Base-by-base conservation (phyloP, 2,797 vertebrate species). In the Aythya fuligula region DNA sequence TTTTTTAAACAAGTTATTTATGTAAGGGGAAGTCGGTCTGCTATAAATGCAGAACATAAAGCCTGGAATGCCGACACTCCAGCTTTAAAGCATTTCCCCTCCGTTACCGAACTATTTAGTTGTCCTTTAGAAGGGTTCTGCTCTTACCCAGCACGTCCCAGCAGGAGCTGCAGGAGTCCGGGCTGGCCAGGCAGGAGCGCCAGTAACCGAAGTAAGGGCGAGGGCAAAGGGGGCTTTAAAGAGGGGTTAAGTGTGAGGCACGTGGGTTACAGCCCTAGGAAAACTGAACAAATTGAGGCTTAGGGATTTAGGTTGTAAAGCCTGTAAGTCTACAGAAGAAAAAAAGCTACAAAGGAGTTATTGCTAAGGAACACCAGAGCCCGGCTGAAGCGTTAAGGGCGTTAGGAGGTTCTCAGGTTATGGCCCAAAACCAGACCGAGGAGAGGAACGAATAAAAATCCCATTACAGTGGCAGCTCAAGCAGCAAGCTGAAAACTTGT, bases 101-200 rank as follows among this genome's bases (percentile, higher is more conserved):
- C 36, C 2, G 0, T 78, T 51, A 78, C 81, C 6, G 36, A 2
- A 3, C 3, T 53, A 49, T 34, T 76, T 39, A 36, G 39, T 51
- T 79, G 74, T 86, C 54, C 89, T 94, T 91, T 41, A 30, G 36
- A 69, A 56, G 1, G 22, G 67, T 57, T 90, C 86, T 70, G 20
- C n/a, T 28, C n/a, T 65, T n/a, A 34, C 54, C 78, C 57, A 43
- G 21, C 43, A 28, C 34, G 24, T 13, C 75, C 67, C 82, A 49
- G 70, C 3, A 14, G 56, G 80, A 38, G 0, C 4, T 13, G 57
- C n/a, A 8, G 16, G 58, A 57, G 65, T 12, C 13, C 0, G 0
- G 51, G 8, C 28, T 5, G 67, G 76, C 69, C 64, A 32, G 79
- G 47, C 45, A 30, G 56, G 34, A 62, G 49, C 6, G 32, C 64